phyloP scores from a whole-genome alignment of 2,888 invertebrate genomes.

The Parapristionchus giblindavisi region DNA sequence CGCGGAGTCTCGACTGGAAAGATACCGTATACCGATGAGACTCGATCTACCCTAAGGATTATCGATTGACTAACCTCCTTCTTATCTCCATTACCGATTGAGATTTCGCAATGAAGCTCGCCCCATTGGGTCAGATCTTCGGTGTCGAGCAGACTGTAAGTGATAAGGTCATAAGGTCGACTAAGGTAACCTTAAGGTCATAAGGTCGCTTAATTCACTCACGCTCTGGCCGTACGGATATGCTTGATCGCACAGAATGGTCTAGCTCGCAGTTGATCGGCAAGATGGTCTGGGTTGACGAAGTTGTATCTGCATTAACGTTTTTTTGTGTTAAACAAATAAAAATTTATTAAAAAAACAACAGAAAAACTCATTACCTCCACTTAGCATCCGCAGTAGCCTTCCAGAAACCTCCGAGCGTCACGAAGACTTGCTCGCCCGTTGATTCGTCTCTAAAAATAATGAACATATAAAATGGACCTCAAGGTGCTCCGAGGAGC shows the following conservation, averaged over 20 bases:
- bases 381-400: constrained; percentile 46
- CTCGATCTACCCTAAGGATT: neutral
- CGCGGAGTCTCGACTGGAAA: constrained; percentile 31
- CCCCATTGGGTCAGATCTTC: constrained; percentile 28
- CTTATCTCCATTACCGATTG: constrained; percentile 11
- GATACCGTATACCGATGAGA: neutral
- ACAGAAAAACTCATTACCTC: too few species aligned
- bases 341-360: too few species aligned
- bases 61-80: constrained; percentile 12
- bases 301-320: constrained; percentile 12
- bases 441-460: constrained; percentile 27
- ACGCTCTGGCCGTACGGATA: neutral
- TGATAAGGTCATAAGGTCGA: neutral
- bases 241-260: constrained; percentile 7
- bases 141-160: neutral
- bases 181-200: neutral
- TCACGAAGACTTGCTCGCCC: constrained; percentile 25
- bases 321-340: neutral
- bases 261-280: neutral
- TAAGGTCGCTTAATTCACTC: neutral
- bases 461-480: neutral
- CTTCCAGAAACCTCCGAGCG: constrained; percentile 55
- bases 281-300: neutral
- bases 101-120: constrained; percentile 23
- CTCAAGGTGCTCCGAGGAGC: too few species aligned